Percentiles rank a stretch among this genome's conserved stretches.
Evolutionary conservation across 2,113 vertebrate species (phyloP).

Genomic region (Camelus dromedarius): DNA sequence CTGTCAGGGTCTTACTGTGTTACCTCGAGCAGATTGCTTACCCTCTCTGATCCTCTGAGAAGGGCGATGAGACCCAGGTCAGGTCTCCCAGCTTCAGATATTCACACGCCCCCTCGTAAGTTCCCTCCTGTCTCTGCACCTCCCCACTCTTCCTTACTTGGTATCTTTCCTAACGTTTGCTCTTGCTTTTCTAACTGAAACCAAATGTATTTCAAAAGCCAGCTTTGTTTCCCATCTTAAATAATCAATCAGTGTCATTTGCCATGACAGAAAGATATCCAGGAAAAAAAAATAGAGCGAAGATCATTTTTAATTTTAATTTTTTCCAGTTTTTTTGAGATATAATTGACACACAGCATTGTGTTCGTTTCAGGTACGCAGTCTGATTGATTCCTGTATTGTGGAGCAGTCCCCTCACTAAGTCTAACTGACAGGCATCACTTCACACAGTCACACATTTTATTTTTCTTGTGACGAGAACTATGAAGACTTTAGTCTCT

Average conservation of each 20-base stretch:
- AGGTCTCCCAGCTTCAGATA: background rate
- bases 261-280: background rate
- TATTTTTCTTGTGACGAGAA: background rate
- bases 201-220: background rate
- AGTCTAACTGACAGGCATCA: background rate
- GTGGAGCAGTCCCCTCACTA: background rate
- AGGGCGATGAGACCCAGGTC: background rate
- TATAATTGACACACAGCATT: background rate
- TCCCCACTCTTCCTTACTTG: background rate
- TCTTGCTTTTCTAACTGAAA: background rate
- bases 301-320: background rate
- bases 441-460: background rate
- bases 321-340: background rate
- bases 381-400: background rate
- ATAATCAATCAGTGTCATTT: background rate
- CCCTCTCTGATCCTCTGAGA: background rate
- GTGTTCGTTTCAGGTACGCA: background rate
- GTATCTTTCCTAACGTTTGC: too few species aligned
- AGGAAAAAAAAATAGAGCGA: background rate
- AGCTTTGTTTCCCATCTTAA: background rate
- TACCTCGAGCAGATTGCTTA: background rate
- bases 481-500: background rate
- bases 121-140: fast-evolving
- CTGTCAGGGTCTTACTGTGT: background rate
- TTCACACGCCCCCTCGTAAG: fast-evolving